Conservation (phyloP, 1,140 invertebrate genomes). For the Neodiprion pinetum region DNA sequence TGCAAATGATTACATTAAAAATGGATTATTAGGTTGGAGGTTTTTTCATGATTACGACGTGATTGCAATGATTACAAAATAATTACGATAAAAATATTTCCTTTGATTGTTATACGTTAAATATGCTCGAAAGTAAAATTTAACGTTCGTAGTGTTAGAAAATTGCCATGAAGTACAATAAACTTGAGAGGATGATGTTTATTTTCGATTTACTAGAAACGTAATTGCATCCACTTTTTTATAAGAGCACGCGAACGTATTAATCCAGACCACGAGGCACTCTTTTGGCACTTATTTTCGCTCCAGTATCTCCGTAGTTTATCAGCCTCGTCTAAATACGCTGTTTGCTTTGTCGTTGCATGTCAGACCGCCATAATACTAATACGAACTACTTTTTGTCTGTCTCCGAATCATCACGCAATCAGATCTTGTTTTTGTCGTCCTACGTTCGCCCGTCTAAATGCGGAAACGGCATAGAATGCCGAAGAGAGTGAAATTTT, state of each 20-base stretch:
- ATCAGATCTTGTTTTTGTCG: background rate
- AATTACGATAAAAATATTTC: no score
- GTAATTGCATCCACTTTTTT: background rate
- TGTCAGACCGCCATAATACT: background rate
- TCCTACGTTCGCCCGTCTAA: no score
- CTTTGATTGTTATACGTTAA: no score
- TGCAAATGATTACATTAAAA: no score
- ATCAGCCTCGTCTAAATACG: background rate
- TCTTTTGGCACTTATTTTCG: background rate
- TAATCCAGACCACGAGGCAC: background rate
- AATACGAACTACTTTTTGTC: background rate
- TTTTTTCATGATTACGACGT: no score
- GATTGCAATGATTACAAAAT: no score
- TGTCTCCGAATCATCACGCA: background rate
- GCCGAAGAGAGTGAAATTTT: no score
- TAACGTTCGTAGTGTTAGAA: no score
- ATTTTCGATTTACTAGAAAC: background rate
- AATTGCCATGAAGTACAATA: no score
- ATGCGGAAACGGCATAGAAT: no score
- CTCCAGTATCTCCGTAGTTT: background rate
- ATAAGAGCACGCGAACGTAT: background rate
- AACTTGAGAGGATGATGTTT: background rate
- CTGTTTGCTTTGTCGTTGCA: background rate
- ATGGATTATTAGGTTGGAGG: no score
- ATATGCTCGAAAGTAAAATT: no score